These are phyloP conservation scores for Nomada flava DNA, from an alignment of 2,888 invertebrate species.

Conservation along the genomic window DNA sequence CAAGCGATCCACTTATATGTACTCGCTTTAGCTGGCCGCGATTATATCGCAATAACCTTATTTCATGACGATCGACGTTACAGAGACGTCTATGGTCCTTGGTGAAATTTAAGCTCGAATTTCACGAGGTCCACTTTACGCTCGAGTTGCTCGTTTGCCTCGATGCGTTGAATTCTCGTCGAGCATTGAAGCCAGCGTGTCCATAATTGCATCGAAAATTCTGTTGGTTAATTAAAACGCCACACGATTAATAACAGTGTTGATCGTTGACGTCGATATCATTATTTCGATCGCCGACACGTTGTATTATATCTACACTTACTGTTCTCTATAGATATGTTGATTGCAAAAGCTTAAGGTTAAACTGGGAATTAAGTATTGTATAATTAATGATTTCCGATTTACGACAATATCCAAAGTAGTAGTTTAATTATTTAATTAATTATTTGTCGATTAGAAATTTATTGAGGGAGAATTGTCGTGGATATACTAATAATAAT, in stretches of 20 bases:
- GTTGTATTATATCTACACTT: not conserved
- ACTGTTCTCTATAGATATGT: not conserved
- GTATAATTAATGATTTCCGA: too few relatives aligned
- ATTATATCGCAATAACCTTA: conserved; percentile 74
- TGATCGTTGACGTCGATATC: not conserved
- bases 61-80: conserved; percentile 69
- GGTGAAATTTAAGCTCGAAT: conserved; percentile 77
- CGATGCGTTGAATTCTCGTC: conserved; percentile 11
- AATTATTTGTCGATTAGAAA: too few relatives aligned
- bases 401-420: too few relatives aligned
- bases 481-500: not conserved
- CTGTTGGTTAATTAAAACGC: not conserved
- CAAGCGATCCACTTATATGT: conserved; percentile 20
- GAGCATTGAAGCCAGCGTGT: conserved; percentile 15
- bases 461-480: too few relatives aligned
- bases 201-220: conserved; percentile 23
- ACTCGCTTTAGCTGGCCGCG: conserved; percentile 54
- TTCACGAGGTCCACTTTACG: conserved; percentile 68
- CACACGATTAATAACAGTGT: not conserved
- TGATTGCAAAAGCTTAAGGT: not conserved
- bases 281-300: conserved; percentile 1
- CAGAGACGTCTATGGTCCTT: conserved; percentile 65
- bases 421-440: too few relatives aligned
- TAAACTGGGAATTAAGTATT: too few relatives aligned
- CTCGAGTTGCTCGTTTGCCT: conserved; percentile 54